Conservation (phyloP, 2,888 invertebrate species). For the Drosophila subsilvestris region DNA sequence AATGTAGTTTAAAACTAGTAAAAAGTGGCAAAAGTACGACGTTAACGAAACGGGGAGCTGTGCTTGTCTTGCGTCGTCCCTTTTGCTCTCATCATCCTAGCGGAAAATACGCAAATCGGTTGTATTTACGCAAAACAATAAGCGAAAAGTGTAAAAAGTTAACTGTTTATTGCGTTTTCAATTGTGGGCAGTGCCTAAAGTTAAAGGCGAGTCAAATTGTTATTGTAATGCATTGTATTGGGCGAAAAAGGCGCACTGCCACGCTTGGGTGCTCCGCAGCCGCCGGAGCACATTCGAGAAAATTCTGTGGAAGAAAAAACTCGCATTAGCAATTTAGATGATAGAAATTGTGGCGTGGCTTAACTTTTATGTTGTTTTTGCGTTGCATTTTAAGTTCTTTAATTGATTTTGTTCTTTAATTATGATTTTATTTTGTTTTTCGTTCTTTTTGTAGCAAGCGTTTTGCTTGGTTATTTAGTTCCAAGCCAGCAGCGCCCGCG, state of each 20-base stretch:
- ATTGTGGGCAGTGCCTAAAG: conserved; percentile 16
- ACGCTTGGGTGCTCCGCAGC: conserved; percentile 16
- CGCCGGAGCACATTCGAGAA: conserved; percentile 15
- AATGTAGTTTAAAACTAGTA: background rate
- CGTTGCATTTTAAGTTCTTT: conserved; percentile 21
- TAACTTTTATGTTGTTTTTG: conserved; percentile 13
- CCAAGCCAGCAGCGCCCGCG: conserved; percentile 75
- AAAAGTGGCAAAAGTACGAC: background rate
- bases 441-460: conserved; percentile 81
- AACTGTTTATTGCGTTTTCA: conserved; percentile 1
- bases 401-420: conserved; percentile 25
- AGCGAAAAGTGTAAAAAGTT: too few species aligned
- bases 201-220: conserved; percentile 9
- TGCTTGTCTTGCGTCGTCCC: background rate
- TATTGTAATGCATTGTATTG: background rate
- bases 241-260: conserved; percentile 9
- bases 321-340: background rate
- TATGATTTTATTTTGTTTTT: conserved; percentile 51
- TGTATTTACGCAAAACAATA: background rate
- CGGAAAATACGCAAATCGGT: background rate
- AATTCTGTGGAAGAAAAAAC: conserved; percentile 4
- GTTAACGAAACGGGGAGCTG: too few species aligned
- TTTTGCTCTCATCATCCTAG: background rate
- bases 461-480: conserved; percentile 83
- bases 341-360: background rate